phyloP scores from a whole-genome alignment of 2,113 vertebrate genomes.

The Rhinichthys klamathensis region DNA sequence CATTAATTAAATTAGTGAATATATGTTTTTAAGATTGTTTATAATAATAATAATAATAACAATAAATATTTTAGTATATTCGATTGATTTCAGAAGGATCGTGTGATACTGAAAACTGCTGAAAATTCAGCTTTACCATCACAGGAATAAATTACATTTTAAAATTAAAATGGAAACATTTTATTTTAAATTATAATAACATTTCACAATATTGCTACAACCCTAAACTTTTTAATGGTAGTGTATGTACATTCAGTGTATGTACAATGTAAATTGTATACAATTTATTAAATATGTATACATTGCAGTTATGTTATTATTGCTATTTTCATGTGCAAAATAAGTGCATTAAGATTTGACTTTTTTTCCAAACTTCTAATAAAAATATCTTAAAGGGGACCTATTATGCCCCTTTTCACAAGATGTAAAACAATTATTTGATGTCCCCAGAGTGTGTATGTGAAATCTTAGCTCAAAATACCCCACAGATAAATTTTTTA shows the following conservation, averaged over 20 bases:
- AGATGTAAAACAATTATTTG: no score
- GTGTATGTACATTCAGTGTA: not conserved
- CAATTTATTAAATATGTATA: not conserved
- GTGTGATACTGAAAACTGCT: not conserved
- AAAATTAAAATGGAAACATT: not conserved
- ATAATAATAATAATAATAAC: no score
- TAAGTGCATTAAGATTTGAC: not conserved
- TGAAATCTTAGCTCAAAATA: no score
- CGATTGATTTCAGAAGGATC: not conserved
- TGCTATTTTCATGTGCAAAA: not conserved
- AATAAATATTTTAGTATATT: not conserved
- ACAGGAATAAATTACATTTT: not conserved
- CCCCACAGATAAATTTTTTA: no score
- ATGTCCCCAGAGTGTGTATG: no score
- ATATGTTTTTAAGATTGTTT: not conserved
- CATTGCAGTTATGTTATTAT: not conserved
- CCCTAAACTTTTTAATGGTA: not conserved
- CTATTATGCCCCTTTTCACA: no score
- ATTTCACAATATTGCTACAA: not conserved
- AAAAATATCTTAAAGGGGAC: not conserved
- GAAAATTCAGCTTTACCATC: not conserved
- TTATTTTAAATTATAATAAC: not conserved
- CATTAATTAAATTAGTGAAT: not conserved
- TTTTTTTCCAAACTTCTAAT: not conserved
- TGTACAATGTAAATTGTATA: not conserved